A percentile compares a stretch with the other conserved stretches of the same genome.
phyloP scores from a whole-genome alignment of 2,797 vertebrate species.

The Austrolebias charrua region DNA sequence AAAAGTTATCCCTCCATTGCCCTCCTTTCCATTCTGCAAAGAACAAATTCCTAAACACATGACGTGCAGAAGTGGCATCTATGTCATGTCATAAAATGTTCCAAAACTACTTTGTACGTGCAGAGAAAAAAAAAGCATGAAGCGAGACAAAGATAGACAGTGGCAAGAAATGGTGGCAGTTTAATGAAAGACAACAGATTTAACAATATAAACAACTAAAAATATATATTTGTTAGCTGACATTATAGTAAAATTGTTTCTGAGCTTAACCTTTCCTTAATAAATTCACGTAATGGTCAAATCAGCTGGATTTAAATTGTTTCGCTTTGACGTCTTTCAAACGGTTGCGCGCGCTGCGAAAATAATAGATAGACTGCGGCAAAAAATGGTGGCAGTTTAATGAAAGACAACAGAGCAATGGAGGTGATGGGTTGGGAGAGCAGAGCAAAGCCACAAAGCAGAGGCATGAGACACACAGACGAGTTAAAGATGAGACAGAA shows the following conservation, averaged over 20 bases:
- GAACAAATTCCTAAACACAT: constrained; percentile 10
- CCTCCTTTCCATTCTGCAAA: neutral
- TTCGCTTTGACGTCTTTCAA: too few species aligned
- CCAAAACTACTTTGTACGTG: neutral
- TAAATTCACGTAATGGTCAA: too few species aligned
- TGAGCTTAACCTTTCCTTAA: too few species aligned
- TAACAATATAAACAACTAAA: too few species aligned
- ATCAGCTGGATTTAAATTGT: too few species aligned
- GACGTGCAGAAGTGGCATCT: neutral
- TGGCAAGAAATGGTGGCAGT: constrained; percentile 6
- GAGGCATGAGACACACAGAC: constrained; percentile 19
- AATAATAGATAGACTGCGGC: constrained; percentile 6
- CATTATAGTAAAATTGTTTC: too few species aligned
- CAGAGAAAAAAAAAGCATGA: constrained; percentile 9
- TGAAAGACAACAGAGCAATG: constrained; percentile 24
- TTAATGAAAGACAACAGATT: too few species aligned
- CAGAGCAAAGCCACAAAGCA: neutral
- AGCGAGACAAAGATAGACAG: constrained; percentile 11
- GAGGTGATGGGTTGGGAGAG: constrained; percentile 23
- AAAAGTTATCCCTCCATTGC: constrained; percentile 15
- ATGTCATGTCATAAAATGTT: constrained; percentile 29
- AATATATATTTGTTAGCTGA: too few species aligned
- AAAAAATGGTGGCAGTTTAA: constrained; percentile 19
- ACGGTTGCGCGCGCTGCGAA: too few species aligned
- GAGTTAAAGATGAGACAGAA: constrained; percentile 13